Evolutionary conservation across 2,113 vertebrate genomes (phyloP).

Genomic region (Pipa parva): DNA sequence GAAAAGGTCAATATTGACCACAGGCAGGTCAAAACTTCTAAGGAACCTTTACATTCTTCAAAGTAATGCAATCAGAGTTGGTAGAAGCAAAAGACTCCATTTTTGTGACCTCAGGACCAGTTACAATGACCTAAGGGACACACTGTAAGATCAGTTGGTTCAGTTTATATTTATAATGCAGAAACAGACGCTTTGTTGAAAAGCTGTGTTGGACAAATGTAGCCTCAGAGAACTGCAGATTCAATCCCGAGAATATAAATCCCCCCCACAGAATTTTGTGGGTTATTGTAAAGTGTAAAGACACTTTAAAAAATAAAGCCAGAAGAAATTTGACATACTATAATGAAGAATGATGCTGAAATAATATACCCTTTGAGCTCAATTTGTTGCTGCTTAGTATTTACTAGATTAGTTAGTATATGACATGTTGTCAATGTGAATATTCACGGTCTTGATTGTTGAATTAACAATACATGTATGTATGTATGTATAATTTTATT

Average conservation of each 20-base stretch:
- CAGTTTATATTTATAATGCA: neutral
- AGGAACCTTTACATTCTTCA: neutral
- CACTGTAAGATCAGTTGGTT: neutral
- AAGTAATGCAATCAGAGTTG: neutral
- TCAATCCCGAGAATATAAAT: neutral
- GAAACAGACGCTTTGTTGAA: neutral
- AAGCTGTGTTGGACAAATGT: neutral
- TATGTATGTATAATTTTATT: too few species aligned
- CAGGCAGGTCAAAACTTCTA: neutral
- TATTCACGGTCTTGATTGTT: too few species aligned
- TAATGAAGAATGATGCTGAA: too few species aligned
- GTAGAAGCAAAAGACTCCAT: neutral
- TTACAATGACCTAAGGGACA: neutral
- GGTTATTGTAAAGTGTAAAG: too few species aligned
- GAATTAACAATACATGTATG: too few species aligned
- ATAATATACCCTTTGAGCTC: too few species aligned
- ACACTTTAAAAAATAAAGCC: too few species aligned
- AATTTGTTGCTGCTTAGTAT: too few species aligned
- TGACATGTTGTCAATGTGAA: too few species aligned
- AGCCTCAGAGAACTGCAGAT: neutral
- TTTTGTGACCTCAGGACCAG: neutral
- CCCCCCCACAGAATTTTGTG: neutral
- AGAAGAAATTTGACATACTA: too few species aligned
- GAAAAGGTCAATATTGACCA: neutral
- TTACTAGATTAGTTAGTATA: too few species aligned